Evolutionary conservation across 2,113 vertebrate species (phyloP).

Genomic region (Grammomys dolichurus): DNA sequence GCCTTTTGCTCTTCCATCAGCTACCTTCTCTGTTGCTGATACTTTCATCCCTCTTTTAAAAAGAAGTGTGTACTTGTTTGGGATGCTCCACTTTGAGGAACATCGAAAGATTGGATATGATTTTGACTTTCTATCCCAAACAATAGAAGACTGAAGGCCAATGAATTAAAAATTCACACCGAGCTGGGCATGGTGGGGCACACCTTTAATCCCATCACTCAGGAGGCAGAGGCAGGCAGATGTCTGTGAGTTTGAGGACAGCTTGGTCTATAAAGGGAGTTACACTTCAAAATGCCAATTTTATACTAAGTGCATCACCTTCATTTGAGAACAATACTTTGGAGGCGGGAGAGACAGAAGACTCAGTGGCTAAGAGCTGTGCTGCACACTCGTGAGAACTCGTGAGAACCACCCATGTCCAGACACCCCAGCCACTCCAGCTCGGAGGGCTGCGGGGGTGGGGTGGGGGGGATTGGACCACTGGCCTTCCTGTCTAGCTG

Average conservation of each 20-base stretch:
- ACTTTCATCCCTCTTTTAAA: neutral
- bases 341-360: neutral
- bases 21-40: neutral
- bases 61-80: neutral
- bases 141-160: neutral
- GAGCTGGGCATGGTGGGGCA: neutral
- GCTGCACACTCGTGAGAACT: too few relatives aligned
- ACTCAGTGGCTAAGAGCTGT: neutral
- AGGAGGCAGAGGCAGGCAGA: too few relatives aligned
- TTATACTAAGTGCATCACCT: slow-evolving; percentile 12
- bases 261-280: too few relatives aligned
- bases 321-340: neutral
- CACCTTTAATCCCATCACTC: too few relatives aligned
- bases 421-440: neutral
- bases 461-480: neutral
- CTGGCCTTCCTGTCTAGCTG: neutral
- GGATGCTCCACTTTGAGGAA: neutral
- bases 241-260: too few relatives aligned
- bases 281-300: neutral
- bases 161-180: neutral
- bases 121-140: neutral
- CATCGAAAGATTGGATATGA: neutral
- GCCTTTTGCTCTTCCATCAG: too few relatives aligned
- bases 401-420: neutral
- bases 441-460: neutral